phyloP scores from a whole-genome alignment of 2,113 vertebrate species.

The Tichodroma muraria region DNA sequence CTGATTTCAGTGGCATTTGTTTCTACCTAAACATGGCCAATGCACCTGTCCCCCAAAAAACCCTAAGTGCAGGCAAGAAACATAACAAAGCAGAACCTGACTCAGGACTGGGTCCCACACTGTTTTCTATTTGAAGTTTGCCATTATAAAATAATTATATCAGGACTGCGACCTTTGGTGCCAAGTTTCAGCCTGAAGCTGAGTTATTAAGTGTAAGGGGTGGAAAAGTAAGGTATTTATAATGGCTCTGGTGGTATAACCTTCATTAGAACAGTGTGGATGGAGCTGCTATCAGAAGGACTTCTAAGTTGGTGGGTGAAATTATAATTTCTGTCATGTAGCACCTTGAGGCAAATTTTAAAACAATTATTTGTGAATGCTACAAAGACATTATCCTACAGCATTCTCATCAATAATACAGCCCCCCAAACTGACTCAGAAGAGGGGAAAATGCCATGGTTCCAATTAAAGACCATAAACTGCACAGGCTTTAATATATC shows the following conservation, averaged over 20 bases:
- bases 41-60: not conserved
- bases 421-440: not conserved
- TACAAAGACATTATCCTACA: slow-evolving; percentile 39
- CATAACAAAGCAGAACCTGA: not conserved
- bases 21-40: not conserved
- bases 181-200: slow-evolving; percentile 20
- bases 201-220: slow-evolving; percentile 23
- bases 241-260: not conserved
- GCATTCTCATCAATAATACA: slow-evolving; percentile 40
- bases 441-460: not conserved
- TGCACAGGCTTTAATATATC: not conserved
- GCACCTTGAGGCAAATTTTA: slow-evolving; percentile 57
- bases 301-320: slow-evolving; percentile 11
- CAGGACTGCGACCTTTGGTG: not conserved
- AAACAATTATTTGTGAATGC: slow-evolving; percentile 63
- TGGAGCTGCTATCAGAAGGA: not conserved
- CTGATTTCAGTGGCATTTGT: not conserved
- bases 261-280: slow-evolving; percentile 1
- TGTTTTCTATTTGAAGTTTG: not conserved
- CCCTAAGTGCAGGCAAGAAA: not conserved
- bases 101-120: not conserved
- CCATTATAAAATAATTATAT: slow-evolving; percentile 8
- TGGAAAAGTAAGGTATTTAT: slow-evolving; percentile 10
- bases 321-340: slow-evolving; percentile 39
- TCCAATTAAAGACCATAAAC: slow-evolving; percentile 46